These are phyloP conservation scores for Zoanthus sansibaricus DNA, from an alignment of 92 coral and sea anemone genomes.

Conservation along the genomic window DNA sequence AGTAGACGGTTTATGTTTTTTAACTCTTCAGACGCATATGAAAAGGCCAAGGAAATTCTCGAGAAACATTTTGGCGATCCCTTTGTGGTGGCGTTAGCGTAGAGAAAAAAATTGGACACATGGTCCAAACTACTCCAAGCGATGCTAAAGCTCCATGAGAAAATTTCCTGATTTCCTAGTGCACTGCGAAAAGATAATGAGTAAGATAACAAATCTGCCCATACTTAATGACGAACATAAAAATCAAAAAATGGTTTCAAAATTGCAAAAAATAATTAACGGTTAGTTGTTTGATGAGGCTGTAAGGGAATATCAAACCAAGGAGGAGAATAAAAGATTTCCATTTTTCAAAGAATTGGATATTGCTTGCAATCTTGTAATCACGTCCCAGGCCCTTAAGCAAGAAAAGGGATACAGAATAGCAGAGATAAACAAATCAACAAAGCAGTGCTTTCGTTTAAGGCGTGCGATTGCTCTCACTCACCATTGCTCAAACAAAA, in stretches of 20 bases:
- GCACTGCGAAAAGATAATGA: constrained; percentile 63
- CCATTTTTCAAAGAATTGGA: constrained; percentile 64
- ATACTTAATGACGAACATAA: constrained; percentile 64
- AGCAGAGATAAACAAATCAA: constrained; percentile 24
- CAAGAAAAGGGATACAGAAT: constrained; percentile 41
- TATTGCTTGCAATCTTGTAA: constrained; percentile 69
- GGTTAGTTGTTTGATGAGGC: constrained; percentile 64
- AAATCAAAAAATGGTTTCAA: constrained; percentile 58
- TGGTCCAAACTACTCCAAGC: constrained; percentile 63
- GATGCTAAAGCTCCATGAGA: constrained; percentile 47
- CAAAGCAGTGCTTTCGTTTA: too few species aligned
- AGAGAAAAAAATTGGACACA: constrained; percentile 45
- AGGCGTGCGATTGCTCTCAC: too few species aligned
- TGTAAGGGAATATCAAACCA: too few species aligned
- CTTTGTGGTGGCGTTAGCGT: constrained; percentile 51
- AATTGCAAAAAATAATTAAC: constrained; percentile 64
- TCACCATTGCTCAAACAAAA: too few species aligned
- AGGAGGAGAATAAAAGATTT: constrained; percentile 51
- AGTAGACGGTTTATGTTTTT: constrained; percentile 65
- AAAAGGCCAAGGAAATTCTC: constrained; percentile 60
- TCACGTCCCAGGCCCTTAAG: constrained; percentile 45
- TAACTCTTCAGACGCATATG: constrained; percentile 63
- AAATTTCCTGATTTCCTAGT: constrained; percentile 64
- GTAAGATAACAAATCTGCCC: constrained; percentile 44
- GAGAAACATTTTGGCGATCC: constrained; percentile 67